A percentile compares a stretch with the other conserved stretches of the same genome.
Conservation (phyloP, 2,888 invertebrate genomes). For the Meloe dianella region DNA sequence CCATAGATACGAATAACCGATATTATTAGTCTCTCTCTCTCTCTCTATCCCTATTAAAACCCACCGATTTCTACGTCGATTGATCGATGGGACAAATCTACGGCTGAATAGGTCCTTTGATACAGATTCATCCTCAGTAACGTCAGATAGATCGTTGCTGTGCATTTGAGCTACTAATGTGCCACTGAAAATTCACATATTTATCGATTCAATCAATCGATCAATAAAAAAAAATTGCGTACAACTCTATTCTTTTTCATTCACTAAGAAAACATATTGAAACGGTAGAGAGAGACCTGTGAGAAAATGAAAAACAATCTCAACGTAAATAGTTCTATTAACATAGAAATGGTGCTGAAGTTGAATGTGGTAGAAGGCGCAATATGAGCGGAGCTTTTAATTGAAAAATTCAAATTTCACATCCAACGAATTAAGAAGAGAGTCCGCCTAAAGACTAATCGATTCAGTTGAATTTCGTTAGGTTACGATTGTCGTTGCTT, state of each 20-base stretch:
- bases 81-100: background rate
- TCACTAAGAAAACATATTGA: background rate
- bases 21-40: too few species aligned
- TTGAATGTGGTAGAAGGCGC: too few species aligned
- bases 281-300: background rate
- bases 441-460: too few species aligned
- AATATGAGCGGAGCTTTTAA: too few species aligned
- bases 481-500: too few species aligned
- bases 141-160: background rate
- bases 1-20: background rate
- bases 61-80: background rate
- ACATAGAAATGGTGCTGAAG: background rate
- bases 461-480: too few species aligned
- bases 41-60: background rate
- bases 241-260: background rate
- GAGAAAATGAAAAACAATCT: background rate
- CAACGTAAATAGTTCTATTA: background rate
- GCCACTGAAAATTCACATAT: background rate
- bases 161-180: background rate
- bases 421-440: too few species aligned
- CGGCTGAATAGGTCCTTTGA: conserved; percentile 3
- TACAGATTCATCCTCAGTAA: background rate
- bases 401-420: too few species aligned
- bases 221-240: background rate
- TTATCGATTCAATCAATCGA: background rate